phyloP scores from a whole-genome alignment of 35 echinoderm and acorn worm genomes.

The Apostichopus californicus region DNA sequence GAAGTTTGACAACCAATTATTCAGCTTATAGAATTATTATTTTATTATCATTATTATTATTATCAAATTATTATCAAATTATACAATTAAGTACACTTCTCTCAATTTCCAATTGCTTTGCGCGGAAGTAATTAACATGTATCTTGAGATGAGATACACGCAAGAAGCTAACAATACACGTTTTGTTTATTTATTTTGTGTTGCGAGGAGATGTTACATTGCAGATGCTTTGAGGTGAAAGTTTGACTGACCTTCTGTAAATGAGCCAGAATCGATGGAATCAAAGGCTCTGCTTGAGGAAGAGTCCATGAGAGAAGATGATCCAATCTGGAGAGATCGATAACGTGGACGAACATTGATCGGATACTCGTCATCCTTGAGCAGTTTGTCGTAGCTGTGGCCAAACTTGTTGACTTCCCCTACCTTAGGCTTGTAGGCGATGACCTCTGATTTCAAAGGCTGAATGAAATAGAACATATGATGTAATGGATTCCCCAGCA shows the following conservation, averaged over 20 bases:
- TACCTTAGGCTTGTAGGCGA: conserved; percentile 93
- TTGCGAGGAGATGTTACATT: too few species aligned
- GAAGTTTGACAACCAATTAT: too few species aligned
- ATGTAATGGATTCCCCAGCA: too few species aligned
- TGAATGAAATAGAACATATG: background rate
- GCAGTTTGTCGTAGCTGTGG: conserved; percentile 77
- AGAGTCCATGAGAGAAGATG: conserved; percentile 48
- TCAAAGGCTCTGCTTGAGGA: conserved; percentile 26
- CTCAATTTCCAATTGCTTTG: too few species aligned
- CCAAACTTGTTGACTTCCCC: conserved; percentile 86
- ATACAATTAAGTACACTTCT: too few species aligned
- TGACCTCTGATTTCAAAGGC: conserved; percentile 88
- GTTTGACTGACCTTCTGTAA: conserved; percentile 64
- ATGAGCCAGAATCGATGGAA: conserved; percentile 57
- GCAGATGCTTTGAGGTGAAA: background rate
- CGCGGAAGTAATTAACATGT: too few species aligned
- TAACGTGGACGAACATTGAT: conserved; percentile 77
- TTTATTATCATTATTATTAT: too few species aligned
- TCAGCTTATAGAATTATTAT: too few species aligned
- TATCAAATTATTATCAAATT: too few species aligned
- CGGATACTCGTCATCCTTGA: conserved; percentile 78
- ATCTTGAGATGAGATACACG: too few species aligned
- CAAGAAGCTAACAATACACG: too few species aligned
- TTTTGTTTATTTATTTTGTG: too few species aligned
- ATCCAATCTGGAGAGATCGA: conserved; percentile 91